phyloP scores from a whole-genome alignment of 2,888 invertebrate species.

The Mamestra brassicae region DNA sequence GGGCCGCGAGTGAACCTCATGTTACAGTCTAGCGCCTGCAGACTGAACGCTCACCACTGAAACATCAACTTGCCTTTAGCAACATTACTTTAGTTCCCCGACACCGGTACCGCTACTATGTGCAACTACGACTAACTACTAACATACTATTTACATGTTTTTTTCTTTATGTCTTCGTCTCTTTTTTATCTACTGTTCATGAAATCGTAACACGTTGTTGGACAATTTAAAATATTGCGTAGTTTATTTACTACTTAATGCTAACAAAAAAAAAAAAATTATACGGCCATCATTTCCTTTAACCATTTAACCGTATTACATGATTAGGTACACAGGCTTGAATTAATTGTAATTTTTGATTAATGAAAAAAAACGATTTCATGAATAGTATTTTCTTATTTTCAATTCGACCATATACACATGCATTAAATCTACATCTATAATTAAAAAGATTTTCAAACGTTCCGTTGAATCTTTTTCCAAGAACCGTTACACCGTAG shows the following conservation, averaged over 20 bases:
- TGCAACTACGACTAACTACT: conserved; percentile 69
- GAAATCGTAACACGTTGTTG: conserved; percentile 5
- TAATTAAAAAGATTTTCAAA: background rate
- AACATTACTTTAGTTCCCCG: conserved; percentile 75
- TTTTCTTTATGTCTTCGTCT: background rate
- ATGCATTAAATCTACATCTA: conserved; percentile 64
- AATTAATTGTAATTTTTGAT: too few relatives aligned
- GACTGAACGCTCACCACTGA: conserved; percentile 89
- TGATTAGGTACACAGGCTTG: too few relatives aligned
- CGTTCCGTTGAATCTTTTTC: background rate
- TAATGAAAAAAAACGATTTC: background rate
- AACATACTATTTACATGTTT: conserved; percentile 59
- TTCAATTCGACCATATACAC: conserved; percentile 38
- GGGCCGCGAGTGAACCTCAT: conserved; percentile 77
- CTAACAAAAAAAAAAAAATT: too few relatives aligned
- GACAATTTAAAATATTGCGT: too few relatives aligned
- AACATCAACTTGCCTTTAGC: conserved; percentile 87
- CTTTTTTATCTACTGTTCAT: conserved; percentile 7
- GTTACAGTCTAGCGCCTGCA: conserved; percentile 88
- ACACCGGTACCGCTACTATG: conserved; percentile 80
- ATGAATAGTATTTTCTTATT: conserved; percentile 10
- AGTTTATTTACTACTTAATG: too few relatives aligned
- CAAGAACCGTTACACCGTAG: conserved; percentile 10
- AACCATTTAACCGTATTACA: too few relatives aligned
- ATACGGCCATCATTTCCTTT: too few relatives aligned